Evolutionary conservation across 2,113 vertebrate genomes (phyloP).

Genomic region (Dasypus novemcinctus): DNA sequence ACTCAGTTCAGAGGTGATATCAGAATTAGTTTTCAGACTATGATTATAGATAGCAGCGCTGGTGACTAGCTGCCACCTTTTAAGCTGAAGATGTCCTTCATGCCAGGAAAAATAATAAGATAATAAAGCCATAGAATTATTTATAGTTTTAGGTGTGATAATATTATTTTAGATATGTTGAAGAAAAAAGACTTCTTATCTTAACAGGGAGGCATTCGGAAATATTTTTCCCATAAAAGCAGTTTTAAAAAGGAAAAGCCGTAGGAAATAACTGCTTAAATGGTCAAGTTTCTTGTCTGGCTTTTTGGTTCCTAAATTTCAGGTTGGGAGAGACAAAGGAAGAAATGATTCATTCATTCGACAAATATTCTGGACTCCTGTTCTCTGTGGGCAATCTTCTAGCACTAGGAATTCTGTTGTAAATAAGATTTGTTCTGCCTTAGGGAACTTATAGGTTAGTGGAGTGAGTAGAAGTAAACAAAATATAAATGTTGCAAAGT

Average conservation of each 20-base stretch:
- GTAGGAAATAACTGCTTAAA: not conserved
- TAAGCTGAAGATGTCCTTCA: not conserved
- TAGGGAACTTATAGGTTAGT: not conserved
- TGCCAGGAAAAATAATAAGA: not conserved
- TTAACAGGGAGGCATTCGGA: not conserved
- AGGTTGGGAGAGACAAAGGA: not conserved
- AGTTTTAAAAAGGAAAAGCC: not conserved
- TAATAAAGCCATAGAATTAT: not conserved
- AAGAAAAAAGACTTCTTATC: not conserved
- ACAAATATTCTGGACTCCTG: not conserved
- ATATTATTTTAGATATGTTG: not conserved
- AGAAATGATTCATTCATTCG: not conserved
- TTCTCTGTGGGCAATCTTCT: not conserved
- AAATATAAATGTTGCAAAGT: not conserved
- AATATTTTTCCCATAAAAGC: not conserved
- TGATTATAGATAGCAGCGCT: not conserved
- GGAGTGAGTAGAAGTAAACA: not conserved
- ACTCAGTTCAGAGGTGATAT: not conserved
- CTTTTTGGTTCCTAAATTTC: not conserved
- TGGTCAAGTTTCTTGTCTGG: not conserved
- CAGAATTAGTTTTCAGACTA: not conserved
- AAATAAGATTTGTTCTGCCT: not conserved
- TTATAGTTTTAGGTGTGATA: not conserved
- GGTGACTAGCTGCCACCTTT: not conserved
- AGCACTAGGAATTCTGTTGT: not conserved